These are phyloP conservation scores for Pogonognathellus flavescens DNA, from an alignment of 1,140 invertebrate species.

Conservation along the genomic window DNA sequence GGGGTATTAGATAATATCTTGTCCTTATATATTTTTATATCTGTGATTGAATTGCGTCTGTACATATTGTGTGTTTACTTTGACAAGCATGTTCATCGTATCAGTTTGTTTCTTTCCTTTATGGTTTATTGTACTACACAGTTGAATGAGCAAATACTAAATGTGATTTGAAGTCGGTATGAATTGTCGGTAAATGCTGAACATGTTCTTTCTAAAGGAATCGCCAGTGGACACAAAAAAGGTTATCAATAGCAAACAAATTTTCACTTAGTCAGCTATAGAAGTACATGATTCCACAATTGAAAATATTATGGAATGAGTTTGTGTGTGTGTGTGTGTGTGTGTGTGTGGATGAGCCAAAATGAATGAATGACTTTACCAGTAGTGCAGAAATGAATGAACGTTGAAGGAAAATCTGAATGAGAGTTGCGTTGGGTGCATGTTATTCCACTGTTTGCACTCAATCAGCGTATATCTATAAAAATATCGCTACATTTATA, in stretches of 20 bases:
- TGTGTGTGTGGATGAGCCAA: constrained; percentile 26
- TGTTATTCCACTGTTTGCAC: too few species aligned
- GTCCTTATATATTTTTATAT: too few species aligned
- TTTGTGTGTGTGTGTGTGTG: neutral
- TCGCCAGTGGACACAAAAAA: constrained; percentile 24
- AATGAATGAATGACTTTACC: constrained; percentile 8
- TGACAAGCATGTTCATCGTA: neutral
- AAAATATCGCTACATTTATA: too few species aligned
- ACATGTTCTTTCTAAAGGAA: constrained; percentile 8
- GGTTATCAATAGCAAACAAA: constrained; percentile 30
- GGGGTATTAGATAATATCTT: too few species aligned
- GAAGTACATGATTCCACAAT: too few species aligned
- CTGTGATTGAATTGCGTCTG: neutral
- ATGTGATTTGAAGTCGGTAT: neutral
- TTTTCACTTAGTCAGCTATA: too few species aligned
- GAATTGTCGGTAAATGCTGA: constrained; percentile 12
- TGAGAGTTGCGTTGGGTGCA: neutral
- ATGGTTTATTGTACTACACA: neutral
- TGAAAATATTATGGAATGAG: too few species aligned
- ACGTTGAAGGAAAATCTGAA: neutral
- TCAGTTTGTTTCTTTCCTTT: neutral
- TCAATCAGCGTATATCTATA: too few species aligned
- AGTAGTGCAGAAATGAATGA: too few species aligned
- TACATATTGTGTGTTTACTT: neutral
- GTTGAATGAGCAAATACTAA: neutral